Conservation (phyloP, 2,113 vertebrate genomes). For the Tinamus guttatus region DNA sequence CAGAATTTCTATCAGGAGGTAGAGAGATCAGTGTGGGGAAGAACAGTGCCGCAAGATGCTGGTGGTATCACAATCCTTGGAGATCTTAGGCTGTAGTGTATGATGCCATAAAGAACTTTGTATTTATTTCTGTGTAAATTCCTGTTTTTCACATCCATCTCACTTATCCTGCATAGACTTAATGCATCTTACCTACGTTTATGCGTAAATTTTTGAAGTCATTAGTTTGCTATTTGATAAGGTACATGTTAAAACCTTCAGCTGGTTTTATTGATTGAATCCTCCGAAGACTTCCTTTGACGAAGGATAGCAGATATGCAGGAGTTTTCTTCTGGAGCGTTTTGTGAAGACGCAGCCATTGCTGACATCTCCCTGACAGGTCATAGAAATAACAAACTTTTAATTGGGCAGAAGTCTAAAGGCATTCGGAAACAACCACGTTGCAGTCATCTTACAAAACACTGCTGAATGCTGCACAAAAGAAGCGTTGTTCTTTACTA, state of each 20-base stretch:
- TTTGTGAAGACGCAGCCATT: not conserved
- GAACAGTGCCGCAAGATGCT: not conserved
- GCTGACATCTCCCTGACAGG: not conserved
- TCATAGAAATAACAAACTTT: not conserved
- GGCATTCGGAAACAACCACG: not conserved
- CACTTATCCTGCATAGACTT: not conserved
- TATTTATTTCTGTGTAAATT: not conserved
- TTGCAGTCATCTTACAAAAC: not conserved
- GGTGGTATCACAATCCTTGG: not conserved
- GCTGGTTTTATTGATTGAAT: not conserved
- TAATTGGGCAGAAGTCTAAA: not conserved
- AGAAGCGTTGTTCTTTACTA: not conserved
- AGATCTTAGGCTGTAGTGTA: not conserved
- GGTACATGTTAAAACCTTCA: not conserved
- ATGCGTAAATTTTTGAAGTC: not conserved
- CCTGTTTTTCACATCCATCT: not conserved
- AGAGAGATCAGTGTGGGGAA: not conserved
- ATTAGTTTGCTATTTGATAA: not conserved
- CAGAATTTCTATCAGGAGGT: not conserved
- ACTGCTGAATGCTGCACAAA: not conserved
- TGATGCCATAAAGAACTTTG: not conserved
- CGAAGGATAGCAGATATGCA: rapidly evolving
- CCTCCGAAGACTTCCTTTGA: not conserved
- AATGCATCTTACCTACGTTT: not conserved
- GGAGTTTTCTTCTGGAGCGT: not conserved